Evolutionary conservation across 2,797 vertebrate species (phyloP).

Genomic region (Sebastes hubbsi): DNA sequence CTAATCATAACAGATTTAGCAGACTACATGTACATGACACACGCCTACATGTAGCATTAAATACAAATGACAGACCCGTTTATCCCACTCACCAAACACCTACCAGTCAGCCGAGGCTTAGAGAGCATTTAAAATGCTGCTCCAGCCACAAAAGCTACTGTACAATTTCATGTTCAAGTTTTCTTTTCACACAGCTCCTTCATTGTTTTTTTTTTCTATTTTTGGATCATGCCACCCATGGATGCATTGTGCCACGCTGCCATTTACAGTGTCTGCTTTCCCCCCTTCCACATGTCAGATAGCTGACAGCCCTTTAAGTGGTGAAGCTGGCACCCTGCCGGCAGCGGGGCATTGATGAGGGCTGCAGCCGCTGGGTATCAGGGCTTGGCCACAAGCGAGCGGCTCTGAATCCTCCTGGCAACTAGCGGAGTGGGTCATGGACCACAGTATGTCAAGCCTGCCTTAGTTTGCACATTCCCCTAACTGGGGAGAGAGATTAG

Average conservation of each 20-base stretch:
- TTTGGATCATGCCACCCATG: constrained; percentile 72
- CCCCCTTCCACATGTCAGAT: constrained; percentile 64
- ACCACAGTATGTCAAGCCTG: constrained; percentile 56
- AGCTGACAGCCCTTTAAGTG: constrained; percentile 70
- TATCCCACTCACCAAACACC: not conserved
- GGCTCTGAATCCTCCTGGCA: constrained; percentile 50
- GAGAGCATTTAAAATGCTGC: not conserved
- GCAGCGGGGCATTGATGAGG: constrained; percentile 59
- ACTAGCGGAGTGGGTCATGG: constrained; percentile 51
- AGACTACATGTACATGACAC: not conserved
- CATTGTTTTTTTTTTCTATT: constrained; percentile 74
- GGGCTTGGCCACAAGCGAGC: constrained; percentile 52
- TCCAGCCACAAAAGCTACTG: not conserved
- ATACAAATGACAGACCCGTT: not conserved
- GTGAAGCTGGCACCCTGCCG: constrained; percentile 67
- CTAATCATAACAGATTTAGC: not conserved
- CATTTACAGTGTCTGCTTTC: constrained; percentile 65
- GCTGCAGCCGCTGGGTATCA: constrained; percentile 59
- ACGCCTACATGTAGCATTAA: not conserved
- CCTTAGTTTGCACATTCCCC: constrained; percentile 70
- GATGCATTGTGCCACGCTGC: constrained; percentile 72
- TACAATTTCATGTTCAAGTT: not conserved
- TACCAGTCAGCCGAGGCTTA: not conserved
- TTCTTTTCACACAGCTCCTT: constrained; percentile 25
- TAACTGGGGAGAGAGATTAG: constrained; percentile 46